Percentiles rank a stretch among this genome's conserved stretches.
Conservation (phyloP, 2,113 vertebrate species). For the Oostethus manadensis region DNA sequence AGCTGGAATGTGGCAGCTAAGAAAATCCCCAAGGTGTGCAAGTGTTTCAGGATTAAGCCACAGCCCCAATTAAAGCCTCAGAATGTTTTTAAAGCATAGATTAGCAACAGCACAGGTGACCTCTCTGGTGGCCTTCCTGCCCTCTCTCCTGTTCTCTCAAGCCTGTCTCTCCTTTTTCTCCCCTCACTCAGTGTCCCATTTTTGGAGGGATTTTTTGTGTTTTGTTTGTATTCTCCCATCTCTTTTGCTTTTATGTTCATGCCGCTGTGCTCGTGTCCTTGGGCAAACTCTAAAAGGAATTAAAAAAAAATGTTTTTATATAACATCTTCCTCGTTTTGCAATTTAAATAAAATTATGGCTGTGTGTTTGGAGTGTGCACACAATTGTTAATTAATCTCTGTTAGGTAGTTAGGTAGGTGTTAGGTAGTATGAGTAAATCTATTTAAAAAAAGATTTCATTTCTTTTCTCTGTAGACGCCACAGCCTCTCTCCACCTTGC, state of each 20-base stretch:
- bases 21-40: conserved; percentile 60
- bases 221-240: conserved; percentile 1
- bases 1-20: conserved; percentile 67
- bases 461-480: conserved; percentile 10
- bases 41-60: conserved; percentile 61
- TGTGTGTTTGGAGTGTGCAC: not conserved
- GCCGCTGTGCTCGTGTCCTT: conserved; percentile 1
- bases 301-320: not conserved
- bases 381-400: not conserved
- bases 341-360: not conserved
- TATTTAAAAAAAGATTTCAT: conserved; percentile 10
- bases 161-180: conserved; percentile 11
- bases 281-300: conserved; percentile 10
- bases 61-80: conserved; percentile 69
- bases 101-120: conserved; percentile 73
- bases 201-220: not conserved
- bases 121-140: conserved; percentile 59
- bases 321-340: not conserved
- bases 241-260: conserved; percentile 9
- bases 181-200: not conserved
- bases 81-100: conserved; percentile 67
- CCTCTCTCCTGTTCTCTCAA: conserved; percentile 17
- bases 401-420: not conserved
- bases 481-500: conserved; percentile 5
- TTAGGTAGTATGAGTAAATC: not conserved